phyloP scores from a whole-genome alignment of 2,888 invertebrate species.

The Epinotia bilunana region DNA sequence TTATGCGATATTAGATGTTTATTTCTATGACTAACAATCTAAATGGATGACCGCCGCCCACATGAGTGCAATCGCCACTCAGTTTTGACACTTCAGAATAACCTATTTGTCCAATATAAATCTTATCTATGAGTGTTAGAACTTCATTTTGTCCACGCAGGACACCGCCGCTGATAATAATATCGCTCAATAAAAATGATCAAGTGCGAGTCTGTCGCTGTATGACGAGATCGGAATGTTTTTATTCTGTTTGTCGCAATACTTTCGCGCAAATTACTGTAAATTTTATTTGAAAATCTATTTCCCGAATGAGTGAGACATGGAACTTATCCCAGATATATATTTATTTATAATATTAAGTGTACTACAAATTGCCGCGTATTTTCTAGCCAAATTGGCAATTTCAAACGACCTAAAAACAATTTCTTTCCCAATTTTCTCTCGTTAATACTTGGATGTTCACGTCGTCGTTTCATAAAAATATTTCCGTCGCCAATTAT shows the following conservation, averaged over 20 bases:
- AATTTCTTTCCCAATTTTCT: slow-evolving; percentile 7
- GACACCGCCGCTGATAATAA: slow-evolving; percentile 37
- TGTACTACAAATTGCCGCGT: neutral
- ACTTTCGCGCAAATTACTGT: slow-evolving; percentile 15
- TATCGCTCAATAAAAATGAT: slow-evolving; percentile 40
- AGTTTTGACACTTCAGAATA: slow-evolving; percentile 62
- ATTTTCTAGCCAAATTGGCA: slow-evolving; percentile 16
- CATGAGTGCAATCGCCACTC: slow-evolving; percentile 68
- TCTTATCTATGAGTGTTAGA: slow-evolving; percentile 44
- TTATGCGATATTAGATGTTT: slow-evolving; percentile 73
- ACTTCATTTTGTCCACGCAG: slow-evolving; percentile 41
- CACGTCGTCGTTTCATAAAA: slow-evolving; percentile 15
- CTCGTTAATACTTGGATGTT: slow-evolving; percentile 13
- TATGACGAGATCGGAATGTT: slow-evolving; percentile 29
- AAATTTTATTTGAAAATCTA: neutral
- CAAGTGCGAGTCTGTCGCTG: slow-evolving; percentile 19
- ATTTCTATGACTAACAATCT: slow-evolving; percentile 75
- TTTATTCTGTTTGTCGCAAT: slow-evolving; percentile 18
- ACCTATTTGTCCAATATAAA: slow-evolving; percentile 45
- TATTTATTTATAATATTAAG: neutral
- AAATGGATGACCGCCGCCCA: slow-evolving; percentile 70
- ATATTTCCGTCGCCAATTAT: slow-evolving; percentile 22
- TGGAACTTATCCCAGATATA: neutral
- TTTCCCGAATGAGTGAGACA: neutral
- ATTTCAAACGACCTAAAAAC: slow-evolving; percentile 9